Evolutionary conservation across 2,113 vertebrate genomes (phyloP).

Genomic region (Chlamydotis undulata): DNA sequence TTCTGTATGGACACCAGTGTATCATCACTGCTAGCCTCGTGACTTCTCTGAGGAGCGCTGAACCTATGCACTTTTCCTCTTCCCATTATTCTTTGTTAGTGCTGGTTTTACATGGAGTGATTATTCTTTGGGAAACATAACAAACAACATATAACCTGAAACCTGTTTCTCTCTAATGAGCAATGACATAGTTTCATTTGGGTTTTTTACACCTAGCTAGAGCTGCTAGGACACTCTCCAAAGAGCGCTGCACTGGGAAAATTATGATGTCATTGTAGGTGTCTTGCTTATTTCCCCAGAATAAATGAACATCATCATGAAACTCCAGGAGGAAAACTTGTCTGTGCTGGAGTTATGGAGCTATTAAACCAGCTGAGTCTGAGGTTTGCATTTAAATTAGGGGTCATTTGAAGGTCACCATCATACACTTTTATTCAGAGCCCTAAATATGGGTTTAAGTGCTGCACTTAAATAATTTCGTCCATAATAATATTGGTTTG

Average conservation of each 20-base stretch:
- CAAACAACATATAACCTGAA: neutral
- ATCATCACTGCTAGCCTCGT: neutral
- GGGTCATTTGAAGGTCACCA: constrained; percentile 48
- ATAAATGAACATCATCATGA: constrained; percentile 52
- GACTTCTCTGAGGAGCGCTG: neutral
- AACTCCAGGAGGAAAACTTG: constrained; percentile 48
- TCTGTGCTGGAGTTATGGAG: constrained; percentile 6
- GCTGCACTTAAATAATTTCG: neutral
- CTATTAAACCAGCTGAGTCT: constrained; percentile 34
- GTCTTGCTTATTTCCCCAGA: constrained; percentile 31
- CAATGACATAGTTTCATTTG: neutral
- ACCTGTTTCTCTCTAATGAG: neutral
- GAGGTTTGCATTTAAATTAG: constrained; percentile 14
- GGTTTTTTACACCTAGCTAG: neutral
- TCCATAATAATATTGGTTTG: neutral
- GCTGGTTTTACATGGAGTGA: neutral
- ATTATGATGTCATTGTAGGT: constrained; percentile 42
- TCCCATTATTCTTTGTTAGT: neutral
- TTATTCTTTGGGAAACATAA: neutral
- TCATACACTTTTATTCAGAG: neutral
- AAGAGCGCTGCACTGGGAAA: neutral
- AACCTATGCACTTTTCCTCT: neutral
- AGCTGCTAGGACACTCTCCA: neutral
- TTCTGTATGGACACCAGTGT: neutral
- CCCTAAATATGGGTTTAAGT: neutral